Evolutionary conservation across 2,888 invertebrate genomes (phyloP).

Genomic region (Eulithis testata): DNA sequence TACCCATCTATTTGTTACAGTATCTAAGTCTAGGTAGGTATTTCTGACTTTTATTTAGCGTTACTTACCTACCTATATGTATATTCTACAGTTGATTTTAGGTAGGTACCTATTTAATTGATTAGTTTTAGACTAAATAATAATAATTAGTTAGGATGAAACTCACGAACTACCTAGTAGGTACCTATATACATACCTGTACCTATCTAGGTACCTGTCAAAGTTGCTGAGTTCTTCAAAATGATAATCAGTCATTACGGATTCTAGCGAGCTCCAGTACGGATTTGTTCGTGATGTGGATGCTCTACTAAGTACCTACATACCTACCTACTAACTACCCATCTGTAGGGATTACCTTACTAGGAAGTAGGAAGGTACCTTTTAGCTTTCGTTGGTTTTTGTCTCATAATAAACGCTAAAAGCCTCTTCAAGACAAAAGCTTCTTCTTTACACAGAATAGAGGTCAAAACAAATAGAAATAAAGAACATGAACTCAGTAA

Average conservation of each 20-base stretch:
- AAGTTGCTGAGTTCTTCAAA: neutral
- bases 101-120: too few relatives aligned
- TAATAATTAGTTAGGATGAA: too few relatives aligned
- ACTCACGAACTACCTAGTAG: neutral
- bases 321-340: neutral
- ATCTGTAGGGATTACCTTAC: neutral
- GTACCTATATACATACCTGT: neutral
- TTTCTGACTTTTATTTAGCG: too few relatives aligned
- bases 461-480: slow-evolving; percentile 37
- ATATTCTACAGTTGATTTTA: too few relatives aligned
- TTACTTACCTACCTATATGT: too few relatives aligned
- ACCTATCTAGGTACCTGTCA: neutral
- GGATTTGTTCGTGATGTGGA: neutral
- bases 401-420: slow-evolving; percentile 22
- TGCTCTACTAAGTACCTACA: neutral
- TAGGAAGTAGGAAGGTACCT: neutral
- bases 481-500: slow-evolving; percentile 38
- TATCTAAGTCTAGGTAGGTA: too few relatives aligned
- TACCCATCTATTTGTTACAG: too few relatives aligned
- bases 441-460: slow-evolving; percentile 29
- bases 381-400: neutral
- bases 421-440: slow-evolving; percentile 29
- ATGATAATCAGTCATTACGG: slow-evolving; percentile 4
- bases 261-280: neutral
- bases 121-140: too few relatives aligned